Evolutionary conservation across 2,113 vertebrate species (phyloP).

Genomic region (Cisticola juncidis): DNA sequence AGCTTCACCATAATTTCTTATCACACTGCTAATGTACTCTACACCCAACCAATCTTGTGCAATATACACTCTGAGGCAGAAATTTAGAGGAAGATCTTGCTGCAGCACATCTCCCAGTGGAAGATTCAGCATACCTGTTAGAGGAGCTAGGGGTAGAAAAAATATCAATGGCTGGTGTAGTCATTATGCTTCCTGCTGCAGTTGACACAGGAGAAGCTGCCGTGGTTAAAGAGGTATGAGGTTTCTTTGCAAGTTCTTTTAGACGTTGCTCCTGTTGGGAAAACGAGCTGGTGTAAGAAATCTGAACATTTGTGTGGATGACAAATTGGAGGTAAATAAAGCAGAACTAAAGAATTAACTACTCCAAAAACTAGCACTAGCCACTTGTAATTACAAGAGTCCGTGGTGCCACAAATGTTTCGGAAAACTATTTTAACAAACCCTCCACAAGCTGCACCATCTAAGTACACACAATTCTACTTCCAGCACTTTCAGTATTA

Average conservation of each 20-base stretch:
- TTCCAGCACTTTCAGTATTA: background rate
- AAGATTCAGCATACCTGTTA: conserved; percentile 78
- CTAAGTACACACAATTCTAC: background rate
- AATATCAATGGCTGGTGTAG: conserved; percentile 91
- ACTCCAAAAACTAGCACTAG: background rate
- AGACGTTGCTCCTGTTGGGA: conserved; percentile 89
- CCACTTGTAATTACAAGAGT: background rate
- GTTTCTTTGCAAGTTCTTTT: conserved; percentile 97
- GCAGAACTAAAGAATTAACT: background rate
- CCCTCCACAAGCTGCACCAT: background rate
- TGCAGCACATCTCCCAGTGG: background rate
- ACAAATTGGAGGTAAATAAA: background rate
- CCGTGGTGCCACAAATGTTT: background rate
- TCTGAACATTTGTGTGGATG: background rate
- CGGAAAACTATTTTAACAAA: background rate
- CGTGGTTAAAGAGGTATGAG: conserved; percentile 90
- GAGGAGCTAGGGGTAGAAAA: conserved; percentile 96
- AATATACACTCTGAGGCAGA: background rate
- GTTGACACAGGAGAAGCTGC: conserved; percentile 94
- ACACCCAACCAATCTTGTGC: background rate
- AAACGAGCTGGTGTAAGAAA: conserved; percentile 41
- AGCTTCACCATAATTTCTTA: background rate
- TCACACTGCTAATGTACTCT: background rate
- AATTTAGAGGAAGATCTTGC: background rate
- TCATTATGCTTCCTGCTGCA: conserved; percentile 89